phyloP scores from a whole-genome alignment of 2,888 invertebrate species.

The Nymphalis polychloros region DNA sequence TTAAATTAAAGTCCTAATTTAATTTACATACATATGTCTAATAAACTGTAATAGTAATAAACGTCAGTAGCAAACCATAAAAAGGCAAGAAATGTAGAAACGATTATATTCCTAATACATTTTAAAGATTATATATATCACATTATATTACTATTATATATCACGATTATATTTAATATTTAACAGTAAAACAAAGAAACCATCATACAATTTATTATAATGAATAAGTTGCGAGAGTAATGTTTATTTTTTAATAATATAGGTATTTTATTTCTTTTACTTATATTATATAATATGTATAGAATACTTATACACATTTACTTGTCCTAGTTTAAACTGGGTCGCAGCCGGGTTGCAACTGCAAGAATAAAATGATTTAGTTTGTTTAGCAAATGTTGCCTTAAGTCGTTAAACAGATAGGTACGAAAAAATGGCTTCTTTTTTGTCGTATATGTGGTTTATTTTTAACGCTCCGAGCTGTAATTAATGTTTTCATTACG shows the following conservation, averaged over 20 bases:
- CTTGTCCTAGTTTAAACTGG: slow-evolving; percentile 13
- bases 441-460: not conserved
- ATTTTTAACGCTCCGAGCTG: too few species aligned
- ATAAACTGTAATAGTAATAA: not conserved
- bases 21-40: not conserved
- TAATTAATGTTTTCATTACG: too few species aligned
- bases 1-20: too few species aligned
- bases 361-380: slow-evolving; percentile 25
- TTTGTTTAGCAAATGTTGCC: slow-evolving; percentile 18
- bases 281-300: not conserved
- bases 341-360: slow-evolving; percentile 24
- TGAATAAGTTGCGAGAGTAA: not conserved
- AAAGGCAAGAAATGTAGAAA: not conserved
- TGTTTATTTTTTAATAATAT: not conserved
- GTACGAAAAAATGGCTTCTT: slow-evolving; percentile 2
- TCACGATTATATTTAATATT: not conserved
- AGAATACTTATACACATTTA: slow-evolving; percentile 8
- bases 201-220: not conserved
- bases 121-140: too few species aligned
- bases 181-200: not conserved
- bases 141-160: too few species aligned
- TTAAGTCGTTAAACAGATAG: slow-evolving; percentile 21
- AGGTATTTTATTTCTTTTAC: not conserved
- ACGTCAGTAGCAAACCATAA: too few species aligned
- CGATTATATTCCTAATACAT: too few species aligned